Evolutionary conservation across 2,113 vertebrate species (phyloP).

Genomic region (Trematocara macrostoma): DNA sequence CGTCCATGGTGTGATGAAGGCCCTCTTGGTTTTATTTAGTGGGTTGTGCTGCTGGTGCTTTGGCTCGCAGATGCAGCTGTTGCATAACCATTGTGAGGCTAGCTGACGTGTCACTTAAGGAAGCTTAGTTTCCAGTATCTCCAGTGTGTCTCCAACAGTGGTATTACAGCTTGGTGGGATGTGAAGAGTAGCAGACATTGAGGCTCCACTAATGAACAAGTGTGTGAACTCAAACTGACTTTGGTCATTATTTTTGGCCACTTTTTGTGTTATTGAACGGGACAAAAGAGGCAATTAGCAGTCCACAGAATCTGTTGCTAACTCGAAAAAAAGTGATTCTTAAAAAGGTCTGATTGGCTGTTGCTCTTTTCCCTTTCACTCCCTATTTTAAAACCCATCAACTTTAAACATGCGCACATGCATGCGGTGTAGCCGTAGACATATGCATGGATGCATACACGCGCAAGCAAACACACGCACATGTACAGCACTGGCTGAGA

Average conservation of each 20-base stretch:
- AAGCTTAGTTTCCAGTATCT: conserved; percentile 62
- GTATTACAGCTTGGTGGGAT: conserved; percentile 47
- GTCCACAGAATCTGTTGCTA: conserved; percentile 15
- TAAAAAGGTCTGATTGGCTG: conserved; percentile 34
- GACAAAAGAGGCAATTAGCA: conserved; percentile 45
- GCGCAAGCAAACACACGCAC: background rate
- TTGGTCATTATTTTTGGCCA: conserved; percentile 49
- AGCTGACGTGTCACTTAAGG: conserved; percentile 57
- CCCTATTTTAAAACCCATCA: conserved; percentile 4
- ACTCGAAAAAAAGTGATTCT: conserved; percentile 31
- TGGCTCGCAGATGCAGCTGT: conserved; percentile 30
- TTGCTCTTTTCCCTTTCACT: conserved; percentile 23
- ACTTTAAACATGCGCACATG: background rate
- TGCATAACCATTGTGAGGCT: conserved; percentile 41
- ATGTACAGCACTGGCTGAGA: background rate
- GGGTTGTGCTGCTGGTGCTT: conserved; percentile 44
- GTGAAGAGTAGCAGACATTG: conserved; percentile 53
- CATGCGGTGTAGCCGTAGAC: background rate
- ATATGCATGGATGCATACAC: background rate
- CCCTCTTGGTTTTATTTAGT: conserved; percentile 39
- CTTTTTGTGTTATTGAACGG: conserved; percentile 28
- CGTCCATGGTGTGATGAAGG: conserved; percentile 27
- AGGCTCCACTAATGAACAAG: conserved; percentile 64
- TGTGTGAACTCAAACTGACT: conserved; percentile 45
- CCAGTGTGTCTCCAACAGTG: conserved; percentile 46